Evolutionary conservation across 2,888 invertebrate genomes (phyloP).

Genomic region (Zele albiditarsus): DNA sequence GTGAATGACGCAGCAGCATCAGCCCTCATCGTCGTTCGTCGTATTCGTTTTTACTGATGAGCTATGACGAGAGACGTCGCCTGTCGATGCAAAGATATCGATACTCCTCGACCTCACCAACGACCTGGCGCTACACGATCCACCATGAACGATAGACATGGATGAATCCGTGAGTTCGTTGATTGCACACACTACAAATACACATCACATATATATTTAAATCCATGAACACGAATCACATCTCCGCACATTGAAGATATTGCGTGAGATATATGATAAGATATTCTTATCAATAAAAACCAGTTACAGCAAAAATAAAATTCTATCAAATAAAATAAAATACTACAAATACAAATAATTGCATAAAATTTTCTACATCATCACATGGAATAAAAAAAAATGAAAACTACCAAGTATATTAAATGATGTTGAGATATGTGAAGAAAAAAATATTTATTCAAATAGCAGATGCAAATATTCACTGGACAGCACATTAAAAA

Average conservation of each 20-base stretch:
- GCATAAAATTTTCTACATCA: too few relatives aligned
- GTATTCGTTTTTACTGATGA: constrained; percentile 65
- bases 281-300: neutral
- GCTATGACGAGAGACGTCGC: constrained; percentile 65
- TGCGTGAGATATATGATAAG: neutral
- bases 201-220: too few relatives aligned
- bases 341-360: neutral
- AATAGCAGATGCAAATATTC: too few relatives aligned
- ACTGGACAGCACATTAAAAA: too few relatives aligned
- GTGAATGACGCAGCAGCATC: constrained; percentile 65
- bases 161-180: neutral
- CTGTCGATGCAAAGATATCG: constrained; percentile 68
- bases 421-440: neutral
- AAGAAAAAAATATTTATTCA: too few relatives aligned
- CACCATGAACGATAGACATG: constrained; percentile 1
- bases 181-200: constrained; percentile 1
- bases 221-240: neutral
- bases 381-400: too few relatives aligned
- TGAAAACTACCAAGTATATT: neutral
- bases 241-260: neutral
- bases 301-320: neutral
- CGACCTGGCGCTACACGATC: constrained; percentile 41
- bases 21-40: constrained; percentile 46
- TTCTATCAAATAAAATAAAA: neutral
- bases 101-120: constrained; percentile 63